phyloP scores from a whole-genome alignment of 2,113 vertebrate genomes.

The Hystrix cristata region DNA sequence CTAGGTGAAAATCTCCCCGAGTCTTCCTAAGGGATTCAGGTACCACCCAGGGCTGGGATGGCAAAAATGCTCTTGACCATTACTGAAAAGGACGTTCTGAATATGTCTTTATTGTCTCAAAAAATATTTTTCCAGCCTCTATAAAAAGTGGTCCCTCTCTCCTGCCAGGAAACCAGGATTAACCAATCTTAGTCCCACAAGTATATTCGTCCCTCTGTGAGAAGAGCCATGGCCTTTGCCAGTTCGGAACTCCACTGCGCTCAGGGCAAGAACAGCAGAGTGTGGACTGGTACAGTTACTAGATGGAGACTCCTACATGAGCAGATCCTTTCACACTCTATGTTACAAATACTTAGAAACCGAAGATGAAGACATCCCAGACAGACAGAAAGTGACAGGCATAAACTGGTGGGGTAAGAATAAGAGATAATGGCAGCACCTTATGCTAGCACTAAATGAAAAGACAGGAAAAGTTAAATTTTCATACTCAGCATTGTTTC shows the following conservation, averaged over 20 bases:
- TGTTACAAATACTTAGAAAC: slow-evolving; percentile 25
- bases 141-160: slow-evolving; percentile 46
- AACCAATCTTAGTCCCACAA: slow-evolving; percentile 55
- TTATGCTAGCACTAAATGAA: background rate
- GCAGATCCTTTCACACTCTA: background rate
- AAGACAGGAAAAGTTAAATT: background rate
- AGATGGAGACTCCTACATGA: background rate
- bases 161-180: slow-evolving; percentile 39
- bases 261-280: background rate
- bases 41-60: background rate
- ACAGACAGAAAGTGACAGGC: background rate
- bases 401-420: background rate
- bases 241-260: background rate
- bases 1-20: background rate
- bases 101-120: slow-evolving; percentile 52
- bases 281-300: background rate
- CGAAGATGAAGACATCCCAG: slow-evolving; percentile 46
- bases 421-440: background rate
- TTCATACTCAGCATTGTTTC: background rate
- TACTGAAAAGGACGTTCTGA: slow-evolving; percentile 53
- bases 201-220: background rate
- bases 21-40: slow-evolving; percentile 27
- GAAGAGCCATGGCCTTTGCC: slow-evolving; percentile 5
- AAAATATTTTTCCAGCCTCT: slow-evolving; percentile 27
- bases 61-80: slow-evolving; percentile 19